These are phyloP conservation scores for Ethmia dodecea DNA, from an alignment of 2,888 invertebrate genomes.

Conservation along the genomic window DNA sequence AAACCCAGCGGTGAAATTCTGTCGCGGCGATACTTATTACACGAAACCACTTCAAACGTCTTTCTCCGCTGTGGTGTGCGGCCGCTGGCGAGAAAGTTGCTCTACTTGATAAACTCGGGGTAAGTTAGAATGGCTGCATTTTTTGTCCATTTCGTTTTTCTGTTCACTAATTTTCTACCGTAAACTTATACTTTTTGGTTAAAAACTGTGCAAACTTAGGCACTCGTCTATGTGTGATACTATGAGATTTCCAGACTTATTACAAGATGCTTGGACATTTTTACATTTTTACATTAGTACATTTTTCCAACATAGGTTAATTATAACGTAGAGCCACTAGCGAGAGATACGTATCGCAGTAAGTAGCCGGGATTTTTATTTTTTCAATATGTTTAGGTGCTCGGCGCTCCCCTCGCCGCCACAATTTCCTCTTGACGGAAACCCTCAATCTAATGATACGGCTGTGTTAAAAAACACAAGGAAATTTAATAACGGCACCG, in stretches of 20 bases:
- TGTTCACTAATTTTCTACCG: no score
- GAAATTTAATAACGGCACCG: slow-evolving; percentile 77
- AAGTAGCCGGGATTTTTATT: slow-evolving; percentile 74
- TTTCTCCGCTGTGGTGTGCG: slow-evolving; percentile 42
- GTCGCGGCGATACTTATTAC: slow-evolving; percentile 70
- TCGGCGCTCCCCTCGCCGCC: slow-evolving; percentile 61
- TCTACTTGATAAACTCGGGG: no score
- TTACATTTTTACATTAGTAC: no score
- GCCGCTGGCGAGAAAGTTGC: slow-evolving; percentile 32
- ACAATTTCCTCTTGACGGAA: slow-evolving; percentile 78
- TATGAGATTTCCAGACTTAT: no score
- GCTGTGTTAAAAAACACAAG: slow-evolving; percentile 78
- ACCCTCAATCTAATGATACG: slow-evolving; percentile 78
- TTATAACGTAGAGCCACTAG: slow-evolving; percentile 46
- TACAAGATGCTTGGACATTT: no score
- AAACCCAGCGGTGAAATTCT: slow-evolving; percentile 59
- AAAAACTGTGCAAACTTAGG: no score
- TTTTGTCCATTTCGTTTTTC: no score
- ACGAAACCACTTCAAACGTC: slow-evolving; percentile 69
- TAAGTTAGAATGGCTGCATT: no score
- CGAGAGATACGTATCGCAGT: slow-evolving; percentile 27
- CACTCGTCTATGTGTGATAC: no score
- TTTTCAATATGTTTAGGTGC: slow-evolving; percentile 76
- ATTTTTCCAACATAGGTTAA: no score
- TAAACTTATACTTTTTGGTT: no score